Conservation (phyloP, 2,797 vertebrate species). For the Agapornis canus region DNA sequence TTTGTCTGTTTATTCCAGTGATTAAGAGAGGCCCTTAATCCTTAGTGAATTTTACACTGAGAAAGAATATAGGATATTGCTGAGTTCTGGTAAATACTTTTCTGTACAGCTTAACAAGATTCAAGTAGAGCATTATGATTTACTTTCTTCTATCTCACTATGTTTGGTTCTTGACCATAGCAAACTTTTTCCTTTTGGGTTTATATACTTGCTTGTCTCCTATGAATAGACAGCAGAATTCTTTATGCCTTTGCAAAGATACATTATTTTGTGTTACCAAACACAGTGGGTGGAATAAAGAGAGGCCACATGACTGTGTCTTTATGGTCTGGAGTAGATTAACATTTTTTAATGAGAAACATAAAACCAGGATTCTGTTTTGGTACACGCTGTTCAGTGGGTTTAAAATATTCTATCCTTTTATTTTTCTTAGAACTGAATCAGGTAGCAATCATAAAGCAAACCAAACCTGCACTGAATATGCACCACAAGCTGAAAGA, state of each 20-base stretch:
- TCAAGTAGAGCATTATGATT: not conserved
- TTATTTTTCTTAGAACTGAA: not conserved
- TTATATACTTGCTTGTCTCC: not conserved
- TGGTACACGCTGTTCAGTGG: not conserved
- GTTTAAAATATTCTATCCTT: not conserved
- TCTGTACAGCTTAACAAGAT: not conserved
- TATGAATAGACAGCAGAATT: not conserved
- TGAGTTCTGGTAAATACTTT: not conserved
- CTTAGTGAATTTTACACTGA: not conserved
- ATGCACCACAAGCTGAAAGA: not conserved
- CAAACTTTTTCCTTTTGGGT: not conserved
- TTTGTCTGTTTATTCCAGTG: not conserved
- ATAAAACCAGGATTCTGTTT: not conserved
- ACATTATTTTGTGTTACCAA: not conserved
- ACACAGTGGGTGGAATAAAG: not conserved
- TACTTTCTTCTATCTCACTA: not conserved
- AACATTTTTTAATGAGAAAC: constrained; percentile 42
- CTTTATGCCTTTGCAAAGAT: not conserved
- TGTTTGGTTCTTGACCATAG: not conserved
- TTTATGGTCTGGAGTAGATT: constrained; percentile 25
- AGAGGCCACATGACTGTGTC: not conserved
- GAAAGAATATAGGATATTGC: not conserved
- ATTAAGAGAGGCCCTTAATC: not conserved
- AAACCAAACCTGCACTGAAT: not conserved
- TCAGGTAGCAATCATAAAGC: not conserved